Conservation (phyloP, 1,140 invertebrate species). For the Drosophila nannoptera region DNA sequence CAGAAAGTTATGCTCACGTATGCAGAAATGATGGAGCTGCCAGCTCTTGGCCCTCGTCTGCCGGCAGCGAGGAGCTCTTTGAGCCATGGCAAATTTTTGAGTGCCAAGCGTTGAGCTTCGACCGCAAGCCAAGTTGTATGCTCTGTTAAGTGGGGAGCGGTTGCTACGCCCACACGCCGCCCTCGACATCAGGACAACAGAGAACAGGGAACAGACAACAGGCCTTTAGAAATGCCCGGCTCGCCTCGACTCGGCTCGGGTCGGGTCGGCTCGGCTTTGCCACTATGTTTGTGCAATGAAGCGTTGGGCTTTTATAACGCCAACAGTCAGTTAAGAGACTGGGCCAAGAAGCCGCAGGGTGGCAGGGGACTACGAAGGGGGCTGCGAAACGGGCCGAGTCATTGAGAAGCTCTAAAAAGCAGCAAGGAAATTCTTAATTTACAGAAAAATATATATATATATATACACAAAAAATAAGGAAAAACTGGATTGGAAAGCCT, state of each 20-base stretch:
- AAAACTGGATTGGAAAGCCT: conserved; percentile 42
- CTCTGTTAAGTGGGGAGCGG: conserved; percentile 56
- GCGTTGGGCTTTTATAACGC: conserved; percentile 74
- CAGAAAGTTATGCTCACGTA: conserved; percentile 54
- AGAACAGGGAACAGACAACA: conserved; percentile 22
- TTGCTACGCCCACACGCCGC: conserved; percentile 1
- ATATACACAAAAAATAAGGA: conserved; percentile 8
- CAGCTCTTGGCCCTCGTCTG: background rate
- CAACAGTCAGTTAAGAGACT: conserved; percentile 69
- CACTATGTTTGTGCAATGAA: conserved; percentile 75
- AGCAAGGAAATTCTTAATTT: conserved; percentile 72
- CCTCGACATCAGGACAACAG: background rate
- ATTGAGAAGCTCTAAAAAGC: conserved; percentile 68
- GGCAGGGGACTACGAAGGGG: conserved; percentile 1
- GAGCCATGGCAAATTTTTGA: conserved; percentile 31
- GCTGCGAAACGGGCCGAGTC: conserved; percentile 32
- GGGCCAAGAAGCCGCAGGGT: conserved; percentile 7
- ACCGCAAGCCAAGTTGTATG: conserved; percentile 65
- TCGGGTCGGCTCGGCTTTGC: conserved; percentile 15
- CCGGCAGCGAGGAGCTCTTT: conserved; percentile 14
- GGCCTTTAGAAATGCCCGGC: conserved; percentile 62
- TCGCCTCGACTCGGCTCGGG: conserved; percentile 14
- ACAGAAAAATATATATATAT: conserved; percentile 36
- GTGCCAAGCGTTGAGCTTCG: conserved; percentile 35
- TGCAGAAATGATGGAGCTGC: conserved; percentile 57